phyloP scores from a whole-genome alignment of 2,797 vertebrate species.

The Okamejei kenojei region DNA sequence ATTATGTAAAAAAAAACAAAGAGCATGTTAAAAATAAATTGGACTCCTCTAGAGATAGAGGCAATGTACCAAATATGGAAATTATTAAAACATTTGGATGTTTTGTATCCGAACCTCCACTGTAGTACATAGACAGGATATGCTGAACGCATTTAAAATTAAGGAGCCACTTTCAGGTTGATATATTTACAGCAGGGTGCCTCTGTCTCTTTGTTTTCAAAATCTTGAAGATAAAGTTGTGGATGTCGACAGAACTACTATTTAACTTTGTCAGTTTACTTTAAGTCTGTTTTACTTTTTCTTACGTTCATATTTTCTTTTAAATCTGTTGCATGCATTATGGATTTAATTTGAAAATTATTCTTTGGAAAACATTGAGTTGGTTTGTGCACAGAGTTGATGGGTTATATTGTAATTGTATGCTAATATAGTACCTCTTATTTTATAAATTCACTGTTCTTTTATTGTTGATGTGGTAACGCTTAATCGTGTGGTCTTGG shows the following conservation, averaged over 20 bases:
- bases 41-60: too few species aligned
- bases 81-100: too few species aligned
- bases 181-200: too few species aligned
- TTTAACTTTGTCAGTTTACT: neutral
- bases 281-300: neutral
- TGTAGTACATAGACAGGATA: too few species aligned
- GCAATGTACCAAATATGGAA: too few species aligned
- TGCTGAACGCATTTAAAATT: too few species aligned
- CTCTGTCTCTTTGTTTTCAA: too few species aligned
- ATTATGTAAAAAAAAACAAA: too few species aligned
- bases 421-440: neutral
- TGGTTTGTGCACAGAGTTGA: slow-evolving; percentile 4
- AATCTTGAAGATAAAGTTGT: neutral
- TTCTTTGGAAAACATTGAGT: neutral
- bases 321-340: neutral
- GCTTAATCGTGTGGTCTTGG: neutral
- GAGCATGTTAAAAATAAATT: too few species aligned
- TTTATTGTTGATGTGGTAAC: slow-evolving; percentile 33
- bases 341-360: neutral
- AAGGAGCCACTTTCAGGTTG: too few species aligned
- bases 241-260: neutral
- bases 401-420: neutral
- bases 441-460: slow-evolving; percentile 14
- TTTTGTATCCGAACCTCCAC: too few species aligned
- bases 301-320: slow-evolving; percentile 19